Evolutionary conservation across 2,888 invertebrate species (phyloP), one percentile per base, ranked within the genome.

Genomic region (Andrena bucephala): DNA sequence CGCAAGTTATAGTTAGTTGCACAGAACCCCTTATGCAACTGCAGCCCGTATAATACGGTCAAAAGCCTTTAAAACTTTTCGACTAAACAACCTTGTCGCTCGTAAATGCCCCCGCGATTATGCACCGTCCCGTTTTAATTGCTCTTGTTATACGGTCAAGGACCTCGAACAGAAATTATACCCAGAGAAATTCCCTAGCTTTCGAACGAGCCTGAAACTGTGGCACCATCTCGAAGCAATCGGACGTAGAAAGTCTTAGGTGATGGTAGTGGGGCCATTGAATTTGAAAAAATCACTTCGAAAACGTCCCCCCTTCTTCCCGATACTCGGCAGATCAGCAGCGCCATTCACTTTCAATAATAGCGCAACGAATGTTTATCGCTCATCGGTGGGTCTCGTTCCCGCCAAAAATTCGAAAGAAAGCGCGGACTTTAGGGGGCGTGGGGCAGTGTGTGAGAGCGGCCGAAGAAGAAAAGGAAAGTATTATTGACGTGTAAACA

Each of bases 401-500:
- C 77, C 75, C 81, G 75, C 70, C 84, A 81, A 77, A 75, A 70
- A 72, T 54, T 78, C 67, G 71, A 78, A 74, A 69, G 68, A 69
- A 83, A 85, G 81, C 84, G 69, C 75, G 81, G 84, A 78, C 77
- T 81, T 67, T 42, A 42, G 52, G 27, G 69, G 73, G 68, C 57
- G 59, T 66, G 80, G 81, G 73, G 85, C 80, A 74, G 81, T 52
- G 77, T 88, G 86, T 86, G 85, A 90, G 85, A 90, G 90, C 90
- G 88, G 87, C 82, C 90, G 87, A 87, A 89, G 85, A 91, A 90
- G 86, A 90, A 86, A 87, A 42, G 42, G 83, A 80, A 78, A 89
- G 87, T 92, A 92, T 93, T 93, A 93, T 93, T 93, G 91, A 93
- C 93, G 92, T 91, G 90, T 90, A 89, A 90, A 90, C 84, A 85